A percentile compares a stretch with the other conserved stretches of the same genome.
Conservation (phyloP, 2,888 invertebrate genomes). For the Macrophya alboannulata region DNA sequence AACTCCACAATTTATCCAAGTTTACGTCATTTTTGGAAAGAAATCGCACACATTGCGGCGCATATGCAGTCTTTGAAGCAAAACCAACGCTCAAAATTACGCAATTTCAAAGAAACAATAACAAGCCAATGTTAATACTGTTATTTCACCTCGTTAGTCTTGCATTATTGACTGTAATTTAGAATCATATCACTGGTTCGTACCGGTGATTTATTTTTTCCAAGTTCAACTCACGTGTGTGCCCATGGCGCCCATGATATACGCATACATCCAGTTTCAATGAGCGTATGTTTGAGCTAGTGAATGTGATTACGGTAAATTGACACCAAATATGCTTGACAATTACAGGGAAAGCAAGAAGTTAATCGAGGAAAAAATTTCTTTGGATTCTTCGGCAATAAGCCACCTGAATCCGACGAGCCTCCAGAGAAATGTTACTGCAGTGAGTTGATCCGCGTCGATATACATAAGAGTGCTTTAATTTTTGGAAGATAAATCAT, state of each 20-base stretch:
- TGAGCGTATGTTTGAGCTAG: constrained; percentile 1
- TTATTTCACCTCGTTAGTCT: constrained; percentile 36
- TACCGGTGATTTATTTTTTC: constrained; percentile 3
- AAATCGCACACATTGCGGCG: neutral
- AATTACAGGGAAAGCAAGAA: constrained; percentile 40
- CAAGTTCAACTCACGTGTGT: constrained; percentile 1
- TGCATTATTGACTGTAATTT: constrained; percentile 37
- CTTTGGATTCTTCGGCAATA: constrained; percentile 84
- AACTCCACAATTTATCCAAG: neutral
- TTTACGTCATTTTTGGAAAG: neutral
- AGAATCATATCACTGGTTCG: neutral
- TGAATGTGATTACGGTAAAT: constrained; percentile 68
- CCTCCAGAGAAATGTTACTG: constrained; percentile 84
- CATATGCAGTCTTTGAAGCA: neutral
- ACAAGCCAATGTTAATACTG: neutral
- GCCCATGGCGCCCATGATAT: constrained; percentile 3
- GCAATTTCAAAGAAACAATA: neutral
- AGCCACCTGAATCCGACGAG: constrained; percentile 84
- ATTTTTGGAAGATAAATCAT: neutral
- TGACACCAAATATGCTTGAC: constrained; percentile 25
- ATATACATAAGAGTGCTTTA: neutral
- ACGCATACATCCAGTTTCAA: neutral
- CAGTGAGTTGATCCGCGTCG: constrained; percentile 82
- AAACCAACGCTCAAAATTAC: neutral
- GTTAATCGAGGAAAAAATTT: constrained; percentile 70